Evolutionary conservation across 2,888 invertebrate species (phyloP).

Genomic region (Cordylochernes scorpioides): DNA sequence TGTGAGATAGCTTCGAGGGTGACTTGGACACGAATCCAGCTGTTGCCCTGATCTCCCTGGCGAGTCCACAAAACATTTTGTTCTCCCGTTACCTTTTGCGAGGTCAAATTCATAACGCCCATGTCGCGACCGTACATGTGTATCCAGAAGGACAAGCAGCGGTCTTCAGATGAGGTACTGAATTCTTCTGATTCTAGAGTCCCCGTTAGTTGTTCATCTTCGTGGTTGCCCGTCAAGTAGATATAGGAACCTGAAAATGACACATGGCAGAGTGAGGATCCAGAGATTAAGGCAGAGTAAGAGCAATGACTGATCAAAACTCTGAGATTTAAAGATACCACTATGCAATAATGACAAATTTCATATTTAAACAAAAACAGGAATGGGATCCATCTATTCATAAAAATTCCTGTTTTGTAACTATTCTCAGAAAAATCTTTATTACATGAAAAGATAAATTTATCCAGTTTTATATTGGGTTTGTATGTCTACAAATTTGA

Average conservation of each 20-base stretch:
- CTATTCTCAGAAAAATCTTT: no score
- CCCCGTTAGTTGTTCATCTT: constrained; percentile 7
- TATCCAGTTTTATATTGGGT: no score
- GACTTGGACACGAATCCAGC: constrained; percentile 6
- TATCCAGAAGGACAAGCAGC: constrained; percentile 11
- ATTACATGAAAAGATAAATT: no score
- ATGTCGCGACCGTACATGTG: constrained; percentile 11
- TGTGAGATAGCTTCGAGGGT: no score
- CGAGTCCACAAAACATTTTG: constrained; percentile 2
- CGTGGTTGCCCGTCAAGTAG: constrained; percentile 8
- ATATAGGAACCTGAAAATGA: constrained; percentile 7
- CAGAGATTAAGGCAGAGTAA: no score
- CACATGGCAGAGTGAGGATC: not conserved
- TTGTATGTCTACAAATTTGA: no score
- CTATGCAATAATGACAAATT: no score
- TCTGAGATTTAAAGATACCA: no score
- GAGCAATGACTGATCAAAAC: no score
- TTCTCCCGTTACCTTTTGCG: not conserved
- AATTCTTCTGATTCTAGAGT: constrained; percentile 10
- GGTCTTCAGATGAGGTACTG: constrained; percentile 6
- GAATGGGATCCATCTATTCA: no score
- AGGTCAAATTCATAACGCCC: constrained; percentile 7
- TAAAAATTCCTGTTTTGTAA: no score
- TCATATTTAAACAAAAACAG: no score
- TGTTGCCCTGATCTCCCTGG: constrained; percentile 4